Percentiles rank a stretch among this genome's conserved stretches.
These are phyloP conservation scores for Lytechinus pictus DNA, from an alignment of 35 echinoderm and acorn worm species.

Conservation along the genomic window DNA sequence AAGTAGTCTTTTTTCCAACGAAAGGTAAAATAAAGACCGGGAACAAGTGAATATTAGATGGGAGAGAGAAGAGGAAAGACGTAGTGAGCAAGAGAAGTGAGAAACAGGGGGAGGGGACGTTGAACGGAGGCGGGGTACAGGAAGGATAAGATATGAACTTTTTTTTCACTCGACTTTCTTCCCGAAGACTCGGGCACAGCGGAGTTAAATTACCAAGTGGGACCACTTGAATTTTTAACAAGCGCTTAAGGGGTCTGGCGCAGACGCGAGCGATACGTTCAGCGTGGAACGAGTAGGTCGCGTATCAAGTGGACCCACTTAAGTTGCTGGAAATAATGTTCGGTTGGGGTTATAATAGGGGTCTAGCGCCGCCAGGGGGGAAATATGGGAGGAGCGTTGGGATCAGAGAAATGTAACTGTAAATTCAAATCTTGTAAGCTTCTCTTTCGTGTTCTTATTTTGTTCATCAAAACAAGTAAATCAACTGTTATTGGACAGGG, in stretches of 20 bases:
- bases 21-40: neutral
- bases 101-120: neutral
- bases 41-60: neutral
- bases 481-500: neutral
- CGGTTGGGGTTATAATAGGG: neutral
- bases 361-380: neutral
- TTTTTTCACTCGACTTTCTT: slow-evolving; percentile 3
- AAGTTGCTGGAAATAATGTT: slow-evolving; percentile 46
- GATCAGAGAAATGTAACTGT: neutral
- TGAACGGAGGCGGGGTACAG: neutral
- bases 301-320: slow-evolving; percentile 44
- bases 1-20: neutral
- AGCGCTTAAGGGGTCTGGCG: slow-evolving; percentile 32
- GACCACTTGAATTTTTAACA: slow-evolving; percentile 46
- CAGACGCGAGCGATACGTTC: slow-evolving; percentile 28
- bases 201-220: slow-evolving; percentile 42
- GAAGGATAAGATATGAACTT: neutral
- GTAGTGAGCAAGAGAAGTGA: neutral
- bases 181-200: neutral
- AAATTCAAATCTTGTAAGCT: neutral
- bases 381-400: neutral
- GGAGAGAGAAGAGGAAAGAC: neutral
- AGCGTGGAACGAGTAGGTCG: neutral
- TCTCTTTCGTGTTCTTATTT: neutral
- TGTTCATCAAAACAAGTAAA: neutral